Conservation (phyloP, 2,113 vertebrate species). For the Nothobranchius furzeri region DNA sequence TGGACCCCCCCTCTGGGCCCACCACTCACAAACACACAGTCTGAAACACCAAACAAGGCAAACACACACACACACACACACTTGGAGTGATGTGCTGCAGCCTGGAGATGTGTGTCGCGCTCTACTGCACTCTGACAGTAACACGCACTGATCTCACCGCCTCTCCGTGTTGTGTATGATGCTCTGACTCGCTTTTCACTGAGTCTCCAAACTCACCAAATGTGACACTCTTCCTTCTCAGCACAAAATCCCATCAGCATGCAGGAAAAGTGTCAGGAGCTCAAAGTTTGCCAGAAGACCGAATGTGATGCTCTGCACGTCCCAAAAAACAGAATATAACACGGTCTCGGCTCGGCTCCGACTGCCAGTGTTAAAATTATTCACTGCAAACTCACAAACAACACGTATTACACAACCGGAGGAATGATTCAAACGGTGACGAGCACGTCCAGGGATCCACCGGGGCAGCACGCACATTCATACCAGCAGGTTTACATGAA, state of each 20-base stretch:
- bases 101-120: slow-evolving; percentile 56
- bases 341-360: not conserved
- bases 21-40: not conserved
- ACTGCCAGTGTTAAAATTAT: not conserved
- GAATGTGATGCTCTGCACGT: not conserved
- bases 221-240: slow-evolving; percentile 26
- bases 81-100: slow-evolving; percentile 45
- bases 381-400: not conserved
- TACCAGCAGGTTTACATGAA: not conserved
- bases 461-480: not conserved
- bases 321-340: not conserved
- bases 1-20: slow-evolving; percentile 1
- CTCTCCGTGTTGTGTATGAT: slow-evolving; percentile 12
- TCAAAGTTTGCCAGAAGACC: not conserved
- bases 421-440: not conserved
- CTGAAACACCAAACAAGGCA: not conserved
- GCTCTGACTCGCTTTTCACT: slow-evolving; percentile 41
- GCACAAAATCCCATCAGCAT: slow-evolving; percentile 24
- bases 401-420: not conserved
- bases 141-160: slow-evolving; percentile 43
- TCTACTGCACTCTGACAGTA: slow-evolving; percentile 64
- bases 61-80: not conserved
- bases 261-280: slow-evolving; percentile 15
- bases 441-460: not conserved
- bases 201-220: slow-evolving; percentile 39